A percentile compares a stretch with the other conserved stretches of the same genome.
Evolutionary conservation across 2,113 vertebrate species (phyloP).

Genomic region (Brachirus orientalis): DNA sequence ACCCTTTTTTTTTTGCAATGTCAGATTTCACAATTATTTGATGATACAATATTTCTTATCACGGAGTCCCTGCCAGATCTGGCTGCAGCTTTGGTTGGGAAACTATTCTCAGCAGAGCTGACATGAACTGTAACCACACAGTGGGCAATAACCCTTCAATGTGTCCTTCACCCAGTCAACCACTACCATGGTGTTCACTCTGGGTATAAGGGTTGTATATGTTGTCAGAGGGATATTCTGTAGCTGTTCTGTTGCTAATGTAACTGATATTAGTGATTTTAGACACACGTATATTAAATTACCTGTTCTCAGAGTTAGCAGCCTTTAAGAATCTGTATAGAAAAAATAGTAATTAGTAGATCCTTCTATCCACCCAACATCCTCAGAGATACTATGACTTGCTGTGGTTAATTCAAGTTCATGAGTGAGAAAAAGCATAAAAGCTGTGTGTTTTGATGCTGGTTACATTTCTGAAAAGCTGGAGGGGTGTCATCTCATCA

Average conservation of each 20-base stretch:
- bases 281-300: too few relatives aligned
- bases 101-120: constrained; percentile 17
- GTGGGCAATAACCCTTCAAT: constrained; percentile 27
- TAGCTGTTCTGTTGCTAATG: too few relatives aligned
- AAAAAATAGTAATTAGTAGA: not conserved
- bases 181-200: not conserved
- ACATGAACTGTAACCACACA: not conserved
- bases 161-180: not conserved
- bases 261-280: too few relatives aligned
- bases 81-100: constrained; percentile 26
- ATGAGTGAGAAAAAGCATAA: not conserved
- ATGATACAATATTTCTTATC: constrained; percentile 11
- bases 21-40: constrained; percentile 24
- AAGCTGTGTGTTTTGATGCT: not conserved
- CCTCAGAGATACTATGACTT: not conserved
- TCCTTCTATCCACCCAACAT: not conserved
- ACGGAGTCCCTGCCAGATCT: constrained; percentile 5
- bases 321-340: too few relatives aligned
- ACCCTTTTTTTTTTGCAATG: not conserved
- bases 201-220: not conserved
- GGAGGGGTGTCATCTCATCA: too few relatives aligned
- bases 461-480: too few relatives aligned
- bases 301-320: too few relatives aligned
- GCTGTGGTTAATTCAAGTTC: not conserved
- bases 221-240: too few relatives aligned